Base-by-base conservation (phyloP, 2,113 vertebrate genomes). In the Acanthochromis polyacanthus region DNA sequence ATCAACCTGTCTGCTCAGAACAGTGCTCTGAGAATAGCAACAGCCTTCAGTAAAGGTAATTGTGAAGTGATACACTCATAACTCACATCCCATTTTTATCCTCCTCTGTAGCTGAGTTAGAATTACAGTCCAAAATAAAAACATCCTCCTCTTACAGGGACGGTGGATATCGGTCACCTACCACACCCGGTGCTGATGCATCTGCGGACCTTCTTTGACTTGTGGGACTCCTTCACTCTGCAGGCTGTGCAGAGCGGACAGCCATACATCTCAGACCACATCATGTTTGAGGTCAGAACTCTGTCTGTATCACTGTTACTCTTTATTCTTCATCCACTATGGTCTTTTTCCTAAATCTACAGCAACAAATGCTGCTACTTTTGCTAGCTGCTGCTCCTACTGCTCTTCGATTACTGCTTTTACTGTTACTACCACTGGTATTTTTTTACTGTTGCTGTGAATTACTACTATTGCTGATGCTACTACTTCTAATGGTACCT, bases 31-130 rank as follows among this genome's bases (percentile, higher is more conserved):
- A 96, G 95, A 85, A 91, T 96, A 80, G 96, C 98, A 82, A 91
- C 96, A n/a, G 97, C 96, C 67, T 99, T 98, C 84, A 96, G 87
- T 70, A 98, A 97, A 96, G 97, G 98, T 98, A 89, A 2, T 36
- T 36, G 7, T 32, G 32, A 8, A 2, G 6, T 36, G 7, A 9
- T 36, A 9, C 32, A 36, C 4, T 6, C 32, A 36, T 36, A 36
- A 36, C 32, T 36, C 7, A 36, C n/a, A n/a, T n/a, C n/a, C n/a
- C n/a, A 25, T 25, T 25, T 25, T 25, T 25, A 20, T n/a, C 5
- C 14, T 30, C 15, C 9, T 11, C 7, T 25, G 5, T 22, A 1
- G 32, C 51, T 14, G n/a, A 20, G 17, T 46, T 20, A 14, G n/a
- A 20, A 17, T 46, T 17, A 5, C n/a, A 4, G 46, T 10, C 19